Percentiles rank a stretch among this genome's conserved stretches.
These are phyloP conservation scores for Wiebesia pumilae DNA, from an alignment of 1,140 invertebrate species.

Conservation along the genomic window DNA sequence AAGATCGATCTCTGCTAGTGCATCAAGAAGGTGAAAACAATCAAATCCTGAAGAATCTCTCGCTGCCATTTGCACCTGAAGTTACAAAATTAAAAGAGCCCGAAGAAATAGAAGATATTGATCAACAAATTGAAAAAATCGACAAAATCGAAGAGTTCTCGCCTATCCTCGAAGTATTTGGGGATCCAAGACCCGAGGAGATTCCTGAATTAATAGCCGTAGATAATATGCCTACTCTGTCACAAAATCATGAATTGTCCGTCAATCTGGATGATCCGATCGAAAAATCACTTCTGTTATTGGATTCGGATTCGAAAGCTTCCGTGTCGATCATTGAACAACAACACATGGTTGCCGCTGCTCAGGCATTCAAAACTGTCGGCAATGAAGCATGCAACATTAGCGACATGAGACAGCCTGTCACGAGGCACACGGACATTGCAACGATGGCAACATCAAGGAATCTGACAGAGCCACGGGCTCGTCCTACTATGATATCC, in stretches of 20 bases:
- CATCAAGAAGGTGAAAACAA: neutral
- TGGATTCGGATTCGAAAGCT: slow-evolving; percentile 9
- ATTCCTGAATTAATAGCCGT: slow-evolving; percentile 14
- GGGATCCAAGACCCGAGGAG: slow-evolving; percentile 35
- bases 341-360: neutral
- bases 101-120: neutral
- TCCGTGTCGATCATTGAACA: neutral
- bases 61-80: neutral
- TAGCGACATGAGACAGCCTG: neutral
- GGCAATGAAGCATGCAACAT: neutral
- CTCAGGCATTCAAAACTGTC: neutral
- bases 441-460: neutral
- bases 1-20: neutral
- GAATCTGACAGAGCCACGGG: neutral
- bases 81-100: neutral
- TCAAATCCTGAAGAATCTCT: neutral
- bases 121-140: neutral
- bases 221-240: neutral
- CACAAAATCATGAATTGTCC: neutral
- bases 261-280: slow-evolving; percentile 42
- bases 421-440: neutral
- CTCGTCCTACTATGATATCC: slow-evolving; percentile 40
- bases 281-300: slow-evolving; percentile 44
- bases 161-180: slow-evolving; percentile 36
- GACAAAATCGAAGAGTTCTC: neutral